A percentile compares a stretch with the other conserved stretches of the same genome.
Conservation (phyloP, 2,113 vertebrate species). For the Triplophysa dalaica region DNA sequence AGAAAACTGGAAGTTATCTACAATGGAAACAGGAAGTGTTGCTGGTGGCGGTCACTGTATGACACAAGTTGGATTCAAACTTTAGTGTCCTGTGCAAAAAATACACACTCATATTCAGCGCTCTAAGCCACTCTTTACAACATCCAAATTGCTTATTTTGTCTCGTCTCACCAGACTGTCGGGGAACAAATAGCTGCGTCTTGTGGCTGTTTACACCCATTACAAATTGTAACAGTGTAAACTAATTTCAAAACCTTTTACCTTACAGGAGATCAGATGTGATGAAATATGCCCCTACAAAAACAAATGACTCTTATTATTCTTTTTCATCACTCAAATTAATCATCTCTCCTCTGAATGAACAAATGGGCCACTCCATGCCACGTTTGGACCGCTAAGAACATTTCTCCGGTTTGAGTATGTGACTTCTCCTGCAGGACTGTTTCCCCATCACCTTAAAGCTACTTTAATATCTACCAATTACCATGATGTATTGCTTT, state of each 20-base stretch:
- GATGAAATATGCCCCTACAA: neutral
- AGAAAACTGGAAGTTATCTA: no score
- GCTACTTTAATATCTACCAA: slow-evolving; percentile 48
- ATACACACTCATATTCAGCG: no score
- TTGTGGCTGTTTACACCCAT: no score
- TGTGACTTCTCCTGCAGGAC: neutral
- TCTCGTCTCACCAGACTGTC: no score
- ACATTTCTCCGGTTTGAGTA: neutral
- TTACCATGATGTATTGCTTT: slow-evolving; percentile 54
- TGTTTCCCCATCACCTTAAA: slow-evolving; percentile 42
- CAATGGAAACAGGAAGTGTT: no score
- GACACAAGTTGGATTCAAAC: no score
- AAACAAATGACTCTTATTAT: slow-evolving; percentile 1
- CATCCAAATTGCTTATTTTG: no score
- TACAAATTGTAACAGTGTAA: neutral
- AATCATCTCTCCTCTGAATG: neutral
- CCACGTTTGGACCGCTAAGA: neutral
- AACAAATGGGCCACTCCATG: neutral
- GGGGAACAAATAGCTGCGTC: no score
- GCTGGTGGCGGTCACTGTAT: no score
- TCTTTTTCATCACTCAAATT: neutral
- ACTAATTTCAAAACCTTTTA: neutral
- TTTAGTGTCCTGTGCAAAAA: no score
- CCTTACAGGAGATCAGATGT: neutral
- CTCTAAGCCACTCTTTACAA: no score